Evolutionary conservation across 2,113 vertebrate genomes (phyloP).

Genomic region (Neolamprologus devosi): DNA sequence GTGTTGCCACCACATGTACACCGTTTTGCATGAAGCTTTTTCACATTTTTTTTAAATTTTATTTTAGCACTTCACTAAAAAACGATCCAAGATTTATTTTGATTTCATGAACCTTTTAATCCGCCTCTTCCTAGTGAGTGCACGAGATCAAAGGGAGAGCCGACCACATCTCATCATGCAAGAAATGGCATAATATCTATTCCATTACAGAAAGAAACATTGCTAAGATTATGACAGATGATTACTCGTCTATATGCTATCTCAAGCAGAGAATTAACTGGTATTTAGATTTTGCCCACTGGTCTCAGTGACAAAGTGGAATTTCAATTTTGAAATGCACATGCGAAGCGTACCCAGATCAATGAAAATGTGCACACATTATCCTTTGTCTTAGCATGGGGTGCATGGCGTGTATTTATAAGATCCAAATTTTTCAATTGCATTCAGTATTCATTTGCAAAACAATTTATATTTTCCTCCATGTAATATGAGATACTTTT

Average conservation of each 20-base stretch:
- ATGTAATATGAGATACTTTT: neutral
- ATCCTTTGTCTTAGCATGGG: neutral
- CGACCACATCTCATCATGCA: constrained; percentile 46
- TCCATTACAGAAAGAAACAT: constrained; percentile 49
- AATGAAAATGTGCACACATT: neutral
- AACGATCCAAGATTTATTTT: constrained; percentile 53
- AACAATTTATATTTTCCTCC: neutral
- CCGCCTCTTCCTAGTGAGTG: constrained; percentile 53
- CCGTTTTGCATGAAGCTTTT: constrained; percentile 41
- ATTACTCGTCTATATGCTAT: constrained; percentile 50
- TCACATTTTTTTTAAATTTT: constrained; percentile 28
- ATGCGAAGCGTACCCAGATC: neutral
- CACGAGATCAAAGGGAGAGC: constrained; percentile 64
- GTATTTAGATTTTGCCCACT: constrained; percentile 40
- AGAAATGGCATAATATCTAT: constrained; percentile 55
- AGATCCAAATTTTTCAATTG: neutral
- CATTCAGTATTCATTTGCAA: neutral
- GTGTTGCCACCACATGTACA: neutral
- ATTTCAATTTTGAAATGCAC: constrained; percentile 15
- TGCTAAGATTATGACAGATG: constrained; percentile 50
- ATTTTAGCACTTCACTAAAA: constrained; percentile 33
- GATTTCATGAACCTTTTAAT: constrained; percentile 64
- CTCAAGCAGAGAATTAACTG: constrained; percentile 55
- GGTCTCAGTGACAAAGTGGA: constrained; percentile 22
- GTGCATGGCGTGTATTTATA: neutral